Base-by-base conservation (phyloP, 2,113 vertebrate genomes). In the Ancistrus triradiatus region DNA sequence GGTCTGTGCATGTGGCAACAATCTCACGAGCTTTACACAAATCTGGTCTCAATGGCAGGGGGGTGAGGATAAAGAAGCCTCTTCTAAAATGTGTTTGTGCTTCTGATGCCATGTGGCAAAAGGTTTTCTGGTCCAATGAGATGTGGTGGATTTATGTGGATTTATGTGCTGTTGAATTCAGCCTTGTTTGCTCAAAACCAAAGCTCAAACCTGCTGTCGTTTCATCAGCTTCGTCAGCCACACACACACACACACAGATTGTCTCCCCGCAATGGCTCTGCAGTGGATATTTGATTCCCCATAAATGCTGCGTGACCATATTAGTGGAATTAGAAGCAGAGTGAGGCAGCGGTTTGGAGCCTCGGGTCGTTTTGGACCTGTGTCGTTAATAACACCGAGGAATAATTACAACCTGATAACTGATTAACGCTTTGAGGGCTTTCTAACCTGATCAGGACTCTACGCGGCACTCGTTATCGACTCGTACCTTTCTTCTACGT, bases 291-390 rank as follows among this genome's bases (percentile, higher is more conserved):
- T 74, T 70, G 47, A 63, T 70, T 62, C n/a, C 55, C 63, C 19
- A 52, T 66, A 62, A 70, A 70, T 19, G 35, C 53, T 48, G 43
- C 44, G 64, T 64, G 68, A 68, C 60, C 67, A 61, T 69, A 55
- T 62, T 48, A 37, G 60, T 27, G 59, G 58, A 74, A 74, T 74
- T 70, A 70, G 63, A 70, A 70, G 70, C 59, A 50, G 48, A 69
- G 67, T 70, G 70, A 70, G 55, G 40, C 59, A 17, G 60, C 28
- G 9, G 51, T 53, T 37, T 11, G 18, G 27, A 27, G 59, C 70
- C 64, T 27, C 64, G 35, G 70, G 65, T 46, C 61, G 65, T 57
- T 28, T 10, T 53, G 59, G 65, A 63, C 70, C 22, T 31, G 59
- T 31, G 7, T 46, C 44, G 51, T 66, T 68, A 68, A 63, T 68